Base-by-base conservation (phyloP, 1,140 invertebrate genomes). In the Stegodyphus mimosarum region DNA sequence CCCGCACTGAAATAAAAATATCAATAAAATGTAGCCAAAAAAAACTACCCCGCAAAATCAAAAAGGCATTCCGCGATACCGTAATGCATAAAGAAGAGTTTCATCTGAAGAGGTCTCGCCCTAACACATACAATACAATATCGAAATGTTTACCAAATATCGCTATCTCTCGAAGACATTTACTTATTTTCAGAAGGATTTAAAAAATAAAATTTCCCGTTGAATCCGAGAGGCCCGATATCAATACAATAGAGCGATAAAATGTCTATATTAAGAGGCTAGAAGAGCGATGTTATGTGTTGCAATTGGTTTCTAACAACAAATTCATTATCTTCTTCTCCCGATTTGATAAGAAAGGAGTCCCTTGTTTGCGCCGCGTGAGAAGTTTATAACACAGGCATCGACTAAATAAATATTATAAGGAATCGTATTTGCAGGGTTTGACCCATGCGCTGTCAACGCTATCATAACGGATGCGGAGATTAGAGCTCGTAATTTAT, bases 331-430 rank as follows among this genome's bases (percentile, higher is more conserved):
- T 73, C 71, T 51, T 15, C 13, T 53, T 64, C 55, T 66, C 13
- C 3, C 15, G 7, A 18, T 49, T 18, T 13, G 64, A 69, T 69
- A 78, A 78, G 55, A 76, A 17, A 13, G 60, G 64, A 10, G n/a
- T 64, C 66, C 50, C 64, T 52, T 52, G 50, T 52, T 67, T n/a
- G 64, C 7, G 9, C 64, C 15, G 78, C 78, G 78, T 81, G 78
- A 81, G 78, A 81, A 81, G 78, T 79, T 79, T 79, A 77, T 67
- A 72, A 50, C 78, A 60, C 69, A 5, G 66, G 64, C 17, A 15
- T 79, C 67, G 77, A 53, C 77, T 79, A 81, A 81, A 81, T 81
- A 81, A 81, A 81, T 81, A 81, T 71, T 78, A 63, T 71, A 72
- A 49, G 17, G 78, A 81, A 63, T 81, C 78, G 69, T 72, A 72